phyloP scores from a whole-genome alignment of 2,113 vertebrate genomes.

The Pollimyrus isidori region DNA sequence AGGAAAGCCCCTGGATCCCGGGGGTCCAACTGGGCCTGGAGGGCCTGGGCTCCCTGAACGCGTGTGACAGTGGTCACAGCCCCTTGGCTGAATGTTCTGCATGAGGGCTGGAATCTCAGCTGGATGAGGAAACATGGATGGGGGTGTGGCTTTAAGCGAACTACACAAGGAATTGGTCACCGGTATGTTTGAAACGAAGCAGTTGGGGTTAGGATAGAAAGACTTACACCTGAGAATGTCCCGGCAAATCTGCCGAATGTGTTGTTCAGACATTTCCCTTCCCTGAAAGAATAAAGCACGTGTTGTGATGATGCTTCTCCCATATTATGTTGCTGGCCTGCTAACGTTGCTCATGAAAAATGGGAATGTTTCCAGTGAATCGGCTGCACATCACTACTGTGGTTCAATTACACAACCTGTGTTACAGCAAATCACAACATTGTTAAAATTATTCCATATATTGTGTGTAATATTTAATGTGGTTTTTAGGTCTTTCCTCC shows the following conservation, averaged over 20 bases:
- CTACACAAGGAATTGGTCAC: background rate
- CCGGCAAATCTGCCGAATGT: constrained; percentile 85
- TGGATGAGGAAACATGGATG: constrained; percentile 34
- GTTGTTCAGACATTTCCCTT: constrained; percentile 77
- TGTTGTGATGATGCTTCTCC: background rate
- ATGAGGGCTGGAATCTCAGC: constrained; percentile 77
- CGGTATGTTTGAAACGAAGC: background rate
- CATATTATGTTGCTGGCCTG: background rate
- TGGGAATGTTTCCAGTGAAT: too few species aligned
- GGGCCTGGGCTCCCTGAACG: constrained; percentile 69
- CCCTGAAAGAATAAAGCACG: constrained; percentile 55
- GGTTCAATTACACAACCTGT: too few species aligned
- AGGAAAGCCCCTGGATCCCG: constrained; percentile 75
- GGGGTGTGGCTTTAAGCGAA: background rate
- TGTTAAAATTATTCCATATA: background rate
- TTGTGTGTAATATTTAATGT: background rate
- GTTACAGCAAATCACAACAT: background rate
- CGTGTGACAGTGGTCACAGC: constrained; percentile 72
- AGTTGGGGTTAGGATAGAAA: background rate
- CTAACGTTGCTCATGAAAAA: background rate
- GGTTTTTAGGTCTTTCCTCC: background rate
- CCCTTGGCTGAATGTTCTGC: constrained; percentile 69
- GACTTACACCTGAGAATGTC: constrained; percentile 84
- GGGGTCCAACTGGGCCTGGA: constrained; percentile 70
- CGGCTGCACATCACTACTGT: background rate